These are phyloP conservation scores for Micropterix aruncella DNA, from an alignment of 2,888 invertebrate genomes.

Conservation along the genomic window DNA sequence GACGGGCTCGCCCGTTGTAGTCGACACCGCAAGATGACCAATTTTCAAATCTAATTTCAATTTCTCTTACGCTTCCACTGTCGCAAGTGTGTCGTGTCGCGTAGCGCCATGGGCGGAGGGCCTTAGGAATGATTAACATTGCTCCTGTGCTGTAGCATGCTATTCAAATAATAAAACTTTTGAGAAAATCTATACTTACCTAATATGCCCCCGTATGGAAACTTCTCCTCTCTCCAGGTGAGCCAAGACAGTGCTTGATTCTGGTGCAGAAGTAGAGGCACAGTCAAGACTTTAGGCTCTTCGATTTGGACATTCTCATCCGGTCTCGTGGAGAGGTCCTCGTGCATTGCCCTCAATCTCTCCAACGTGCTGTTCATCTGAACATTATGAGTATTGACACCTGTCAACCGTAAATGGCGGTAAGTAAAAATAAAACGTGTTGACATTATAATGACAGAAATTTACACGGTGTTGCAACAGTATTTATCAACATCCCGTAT, in stretches of 20 bases:
- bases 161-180: no score
- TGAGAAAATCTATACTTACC: conserved; percentile 31
- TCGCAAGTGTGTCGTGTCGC: no score
- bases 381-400: conserved; percentile 51
- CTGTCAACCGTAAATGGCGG: no score
- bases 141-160: no score
- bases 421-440: conserved; percentile 21
- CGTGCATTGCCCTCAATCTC: conserved; percentile 55
- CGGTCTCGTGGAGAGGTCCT: conserved; percentile 54
- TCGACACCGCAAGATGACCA: no score
- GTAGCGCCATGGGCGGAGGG: no score
- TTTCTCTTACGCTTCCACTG: no score
- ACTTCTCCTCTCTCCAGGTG: conserved; percentile 77
- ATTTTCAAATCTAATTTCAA: no score
- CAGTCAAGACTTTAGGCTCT: conserved; percentile 47
- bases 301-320: conserved; percentile 38
- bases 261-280: conserved; percentile 71
- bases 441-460: conserved; percentile 17
- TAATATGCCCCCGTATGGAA: conserved; percentile 74
- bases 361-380: conserved; percentile 59
- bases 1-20: no score
- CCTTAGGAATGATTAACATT: no score
- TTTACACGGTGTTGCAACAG: not conserved
- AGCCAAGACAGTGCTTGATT: conserved; percentile 79
- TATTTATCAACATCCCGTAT: no score